Base-by-base conservation (phyloP, 2,113 vertebrate species). In the Butorides virescens region DNA sequence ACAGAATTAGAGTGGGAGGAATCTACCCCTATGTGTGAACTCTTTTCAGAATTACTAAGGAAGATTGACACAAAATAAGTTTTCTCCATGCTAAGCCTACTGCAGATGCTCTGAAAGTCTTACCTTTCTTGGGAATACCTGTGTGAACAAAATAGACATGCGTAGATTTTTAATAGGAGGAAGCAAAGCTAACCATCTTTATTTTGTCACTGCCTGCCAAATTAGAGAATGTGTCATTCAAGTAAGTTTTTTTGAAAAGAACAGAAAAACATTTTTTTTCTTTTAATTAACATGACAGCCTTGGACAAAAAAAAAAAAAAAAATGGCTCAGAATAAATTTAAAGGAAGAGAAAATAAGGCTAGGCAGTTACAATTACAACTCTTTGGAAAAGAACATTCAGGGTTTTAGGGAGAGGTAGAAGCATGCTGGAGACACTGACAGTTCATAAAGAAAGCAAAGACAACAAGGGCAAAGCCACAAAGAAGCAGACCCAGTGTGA, bases 401-500 rank as follows among this genome's bases (percentile, higher is more conserved):
- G 53, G 23, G 42, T 13, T 85, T 91, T 88, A 76, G 78, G 63
- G n/a, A 95, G 34, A 86, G 39, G 39, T 13, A 80, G 86, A 75
- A 93, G 13, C 59, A 75, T 84, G 19, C 75, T 91, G 90, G 32
- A 95, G 97, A 86, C 55, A 67, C 73, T 79, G 87, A 89, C 53
- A 94, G 76, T 39, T 95, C 58, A 78, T 67, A 39, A 72, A 89
- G 75, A 91, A 94, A 85, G 87, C 25, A 82, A 87, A 91, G 76
- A 20, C 65, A 88, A 68, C 56, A 83, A 92, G 49, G 72, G 58
- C 49, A 63, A 76, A 94, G 20, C 76, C 61, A 96, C 72, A 95
- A 85, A 71, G 90, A 80, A 74, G 55, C 4, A 92, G 53, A 37
- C 82, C 42, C 26, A 71, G 26, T 23, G 5, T 39, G 66, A 91